Conservation (phyloP, 2,888 invertebrate species). For the Pyrrhosoma nymphula region DNA sequence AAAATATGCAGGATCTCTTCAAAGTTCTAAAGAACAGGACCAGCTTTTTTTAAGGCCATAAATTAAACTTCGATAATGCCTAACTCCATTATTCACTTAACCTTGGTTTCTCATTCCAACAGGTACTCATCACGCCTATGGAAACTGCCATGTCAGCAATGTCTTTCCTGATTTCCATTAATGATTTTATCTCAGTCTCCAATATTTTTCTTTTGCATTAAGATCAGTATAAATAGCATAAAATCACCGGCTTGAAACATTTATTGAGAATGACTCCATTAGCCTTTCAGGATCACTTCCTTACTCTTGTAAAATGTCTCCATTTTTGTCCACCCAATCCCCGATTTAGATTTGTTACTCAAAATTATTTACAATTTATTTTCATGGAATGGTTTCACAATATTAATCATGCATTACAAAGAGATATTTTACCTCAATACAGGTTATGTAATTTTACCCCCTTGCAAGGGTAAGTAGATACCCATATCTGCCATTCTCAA, state of each 20-base stretch:
- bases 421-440: not conserved
- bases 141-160: not conserved
- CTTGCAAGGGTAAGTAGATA: not conserved
- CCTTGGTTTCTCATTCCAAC: no score
- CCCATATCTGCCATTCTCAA: conserved; percentile 37
- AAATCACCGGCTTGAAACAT: not conserved
- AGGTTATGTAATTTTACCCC: not conserved
- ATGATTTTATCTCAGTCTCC: not conserved
- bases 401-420: conserved; percentile 31
- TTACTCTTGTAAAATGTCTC: not conserved
- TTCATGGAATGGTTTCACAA: conserved; percentile 5
- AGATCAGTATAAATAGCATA: not conserved
- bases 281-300: not conserved
- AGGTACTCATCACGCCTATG: not conserved
- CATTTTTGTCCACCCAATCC: not conserved
- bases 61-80: not conserved
- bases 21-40: not conserved
- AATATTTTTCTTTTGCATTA: not conserved
- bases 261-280: not conserved
- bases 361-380: not conserved
- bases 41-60: not conserved
- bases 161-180: not conserved
- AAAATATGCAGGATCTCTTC: not conserved
- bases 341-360: not conserved
- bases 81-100: not conserved